Evolutionary conservation across 2,113 vertebrate genomes (phyloP).

Genomic region (Amphilophus citrinellus): DNA sequence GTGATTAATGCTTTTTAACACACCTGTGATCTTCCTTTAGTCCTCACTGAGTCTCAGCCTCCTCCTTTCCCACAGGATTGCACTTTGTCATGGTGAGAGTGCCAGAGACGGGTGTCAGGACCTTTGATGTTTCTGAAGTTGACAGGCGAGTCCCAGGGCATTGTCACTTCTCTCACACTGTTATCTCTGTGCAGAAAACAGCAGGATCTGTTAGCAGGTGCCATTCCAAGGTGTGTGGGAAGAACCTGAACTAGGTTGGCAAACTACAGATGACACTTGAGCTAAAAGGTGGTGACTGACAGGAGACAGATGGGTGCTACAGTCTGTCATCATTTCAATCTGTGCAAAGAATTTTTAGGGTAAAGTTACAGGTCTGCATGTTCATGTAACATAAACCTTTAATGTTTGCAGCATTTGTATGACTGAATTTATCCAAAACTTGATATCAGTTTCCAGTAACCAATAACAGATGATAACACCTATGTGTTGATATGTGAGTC

Average conservation of each 20-base stretch:
- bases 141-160: conserved; percentile 55
- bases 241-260: conserved; percentile 31
- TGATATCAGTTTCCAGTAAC: neutral
- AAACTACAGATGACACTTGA: conserved; percentile 51
- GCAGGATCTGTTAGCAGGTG: conserved; percentile 65
- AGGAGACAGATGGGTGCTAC: conserved; percentile 7
- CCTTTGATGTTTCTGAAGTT: conserved; percentile 56
- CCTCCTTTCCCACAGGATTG: conserved; percentile 10
- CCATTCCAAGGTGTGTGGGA: conserved; percentile 55
- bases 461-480: neutral
- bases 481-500: neutral
- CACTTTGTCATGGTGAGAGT: conserved; percentile 24
- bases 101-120: conserved; percentile 31
- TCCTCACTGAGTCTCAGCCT: conserved; percentile 1
- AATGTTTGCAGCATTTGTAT: neutral
- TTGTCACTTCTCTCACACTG: conserved; percentile 49
- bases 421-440: neutral
- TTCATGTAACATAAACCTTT: neutral
- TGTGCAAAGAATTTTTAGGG: neutral
- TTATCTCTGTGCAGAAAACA: conserved; percentile 56
- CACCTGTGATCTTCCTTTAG: conserved; percentile 15
- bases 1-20: conserved; percentile 8
- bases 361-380: neutral
- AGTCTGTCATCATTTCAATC: neutral
- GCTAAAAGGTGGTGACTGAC: conserved; percentile 43